Base-by-base conservation (phyloP, 1,140 invertebrate genomes). In the Adelges cooleyi region DNA sequence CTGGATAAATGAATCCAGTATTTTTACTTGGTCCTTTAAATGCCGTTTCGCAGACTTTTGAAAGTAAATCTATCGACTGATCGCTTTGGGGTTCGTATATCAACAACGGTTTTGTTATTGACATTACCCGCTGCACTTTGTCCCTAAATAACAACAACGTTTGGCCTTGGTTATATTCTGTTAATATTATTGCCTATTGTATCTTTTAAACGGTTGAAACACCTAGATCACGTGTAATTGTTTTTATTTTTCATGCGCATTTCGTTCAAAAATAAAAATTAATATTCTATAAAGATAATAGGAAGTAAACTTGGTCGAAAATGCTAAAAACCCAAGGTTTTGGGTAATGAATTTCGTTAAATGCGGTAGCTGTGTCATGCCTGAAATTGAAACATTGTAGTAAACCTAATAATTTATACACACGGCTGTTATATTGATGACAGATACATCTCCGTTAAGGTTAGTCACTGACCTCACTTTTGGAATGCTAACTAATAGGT, bases 401-500 rank as follows among this genome's bases (percentile, higher is more conserved):
- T 6, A n/a, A n/a, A 33, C 29, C 11, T 33, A 33, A 33, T n/a
- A 29, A 62, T 46, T 46, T 46, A 56, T 59, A 59, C 23, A 46
- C n/a, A 17, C 42, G 23, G 27, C 29, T 46, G 22, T 48, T 23
- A 29, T 22, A 15, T 48, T 20, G 9, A 48, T 48, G 56, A 48
- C 42, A 48, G 56, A 20, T 62, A 48, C 18, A 17, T 48, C 42
- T 62, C 46, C n/a, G 27, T 62, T 62, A 62, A 62, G 42, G 56
- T 29, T 59, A 59, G 22, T 56, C 20, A 11, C 40, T 44, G 53
- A 33, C 29, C 29, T 33, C 29, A 33, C 29, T 33, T 33, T 23
- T 44, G 27, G 36, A 54, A 54, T 54, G 40, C 5, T 40, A 40
- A 54, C 25, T 38, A 38, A 38, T 38, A 38, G 6, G 36, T 38